phyloP scores from a whole-genome alignment of 1,140 invertebrate species.

The Scaptomyza graminum region DNA sequence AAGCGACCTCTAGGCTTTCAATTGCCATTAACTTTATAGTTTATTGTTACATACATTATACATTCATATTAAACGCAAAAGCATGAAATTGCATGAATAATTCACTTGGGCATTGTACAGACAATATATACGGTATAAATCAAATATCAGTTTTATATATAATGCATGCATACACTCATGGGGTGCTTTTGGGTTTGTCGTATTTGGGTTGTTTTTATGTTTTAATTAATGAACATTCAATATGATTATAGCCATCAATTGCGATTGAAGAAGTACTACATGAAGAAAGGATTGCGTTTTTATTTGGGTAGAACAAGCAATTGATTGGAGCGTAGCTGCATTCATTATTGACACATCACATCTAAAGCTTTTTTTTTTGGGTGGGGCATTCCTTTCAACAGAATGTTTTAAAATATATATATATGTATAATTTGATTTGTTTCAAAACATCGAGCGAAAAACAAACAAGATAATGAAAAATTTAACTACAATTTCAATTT shows the following conservation, averaged over 20 bases:
- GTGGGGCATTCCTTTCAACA: constrained; percentile 13
- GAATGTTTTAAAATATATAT: constrained; percentile 18
- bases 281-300: constrained; percentile 14
- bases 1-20: not conserved
- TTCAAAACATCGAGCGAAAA: constrained; percentile 24
- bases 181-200: not conserved
- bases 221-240: constrained; percentile 28
- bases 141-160: constrained; percentile 1
- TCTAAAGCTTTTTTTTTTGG: constrained; percentile 9
- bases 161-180: constrained; percentile 3
- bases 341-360: constrained; percentile 1
- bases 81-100: constrained; percentile 18
- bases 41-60: constrained; percentile 39
- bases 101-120: constrained; percentile 17
- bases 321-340: constrained; percentile 1
- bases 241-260: constrained; percentile 20
- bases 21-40: constrained; percentile 33
- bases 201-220: constrained; percentile 16
- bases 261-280: constrained; percentile 23
- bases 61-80: constrained; percentile 20
- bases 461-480: constrained; percentile 5
- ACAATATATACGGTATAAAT: constrained; percentile 19
- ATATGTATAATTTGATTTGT: constrained; percentile 6
- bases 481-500: constrained; percentile 23
- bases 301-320: constrained; percentile 8